phyloP scores from a whole-genome alignment of 2,797 vertebrate species.

The Tauraco hartlaubi region DNA sequence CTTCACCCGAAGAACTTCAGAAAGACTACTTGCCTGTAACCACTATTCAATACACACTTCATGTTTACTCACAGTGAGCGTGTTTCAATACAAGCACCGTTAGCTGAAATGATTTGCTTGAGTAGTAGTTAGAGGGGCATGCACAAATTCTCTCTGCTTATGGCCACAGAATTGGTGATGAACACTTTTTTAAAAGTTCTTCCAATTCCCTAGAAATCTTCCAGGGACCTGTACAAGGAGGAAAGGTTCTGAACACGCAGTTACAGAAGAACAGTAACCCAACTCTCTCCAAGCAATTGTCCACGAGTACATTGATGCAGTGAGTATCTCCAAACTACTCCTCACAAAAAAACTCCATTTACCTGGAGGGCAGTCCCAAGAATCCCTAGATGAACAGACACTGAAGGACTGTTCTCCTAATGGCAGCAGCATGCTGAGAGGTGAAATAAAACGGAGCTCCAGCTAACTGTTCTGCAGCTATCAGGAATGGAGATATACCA shows the following conservation, averaged over 20 bases:
- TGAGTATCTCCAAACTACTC: not conserved
- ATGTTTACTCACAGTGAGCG: not conserved
- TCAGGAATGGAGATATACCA: not conserved
- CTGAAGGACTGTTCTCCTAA: not conserved
- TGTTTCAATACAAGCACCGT: accelerated
- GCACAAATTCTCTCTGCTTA: not conserved
- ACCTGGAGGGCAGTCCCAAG: not conserved
- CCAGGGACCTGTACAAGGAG: not conserved
- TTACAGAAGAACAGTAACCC: not conserved
- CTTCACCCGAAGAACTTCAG: not conserved
- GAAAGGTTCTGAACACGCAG: not conserved
- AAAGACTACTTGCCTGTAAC: not conserved
- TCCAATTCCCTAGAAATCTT: not conserved
- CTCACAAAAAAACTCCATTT: not conserved
- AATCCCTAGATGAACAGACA: not conserved
- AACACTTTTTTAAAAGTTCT: not conserved
- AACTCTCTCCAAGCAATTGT: not conserved
- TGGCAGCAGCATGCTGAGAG: not conserved
- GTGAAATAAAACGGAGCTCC: not conserved
- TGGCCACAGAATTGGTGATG: not conserved
- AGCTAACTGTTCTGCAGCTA: not conserved
- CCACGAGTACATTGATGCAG: not conserved
- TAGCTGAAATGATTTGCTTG: not conserved
- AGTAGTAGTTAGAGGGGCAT: not conserved
- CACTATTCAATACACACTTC: not conserved